Evolutionary conservation across 2,797 vertebrate species (phyloP).

Genomic region (Sebastes umbrosus): DNA sequence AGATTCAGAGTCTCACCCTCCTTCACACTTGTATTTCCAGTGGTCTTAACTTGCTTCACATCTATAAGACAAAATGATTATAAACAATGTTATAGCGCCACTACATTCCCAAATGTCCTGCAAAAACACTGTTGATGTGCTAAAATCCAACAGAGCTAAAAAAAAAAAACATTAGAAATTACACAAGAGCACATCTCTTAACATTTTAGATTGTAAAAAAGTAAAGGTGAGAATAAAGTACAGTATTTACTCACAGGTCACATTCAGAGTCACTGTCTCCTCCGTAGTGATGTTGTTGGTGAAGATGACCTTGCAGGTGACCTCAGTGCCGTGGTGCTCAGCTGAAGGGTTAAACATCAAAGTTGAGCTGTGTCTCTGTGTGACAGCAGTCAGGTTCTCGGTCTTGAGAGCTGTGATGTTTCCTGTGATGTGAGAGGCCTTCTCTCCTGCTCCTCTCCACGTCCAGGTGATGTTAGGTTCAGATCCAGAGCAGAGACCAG

Average conservation of each 20-base stretch:
- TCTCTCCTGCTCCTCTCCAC: not conserved
- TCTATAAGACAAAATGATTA: not conserved
- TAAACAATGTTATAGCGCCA: not conserved
- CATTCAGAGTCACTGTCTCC: conserved; percentile 14
- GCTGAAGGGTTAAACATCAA: conserved; percentile 43
- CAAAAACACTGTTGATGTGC: not conserved
- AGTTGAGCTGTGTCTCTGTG: conserved; percentile 25
- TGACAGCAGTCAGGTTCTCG: not conserved
- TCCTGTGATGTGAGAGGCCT: not conserved
- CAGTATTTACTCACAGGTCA: conserved; percentile 52
- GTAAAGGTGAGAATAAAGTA: not conserved
- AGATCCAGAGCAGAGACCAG: conserved; percentile 37
- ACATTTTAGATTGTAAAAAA: not conserved
- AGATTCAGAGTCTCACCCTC: conserved; percentile 35
- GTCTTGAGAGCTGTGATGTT: not conserved
- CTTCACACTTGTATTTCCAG: not conserved
- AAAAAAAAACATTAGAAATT: not conserved
- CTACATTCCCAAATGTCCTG: not conserved
- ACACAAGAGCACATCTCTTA: not conserved
- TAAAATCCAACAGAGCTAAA: not conserved
- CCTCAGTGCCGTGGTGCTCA: not conserved
- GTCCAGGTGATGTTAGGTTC: conserved; percentile 37
- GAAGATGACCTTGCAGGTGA: conserved; percentile 56
- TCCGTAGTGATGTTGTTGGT: not conserved
- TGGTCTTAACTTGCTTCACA: not conserved